Percentiles rank a stretch among this genome's conserved stretches.
Conservation (phyloP, 2,113 vertebrate species). For the Campylomormyrus numenius region DNA sequence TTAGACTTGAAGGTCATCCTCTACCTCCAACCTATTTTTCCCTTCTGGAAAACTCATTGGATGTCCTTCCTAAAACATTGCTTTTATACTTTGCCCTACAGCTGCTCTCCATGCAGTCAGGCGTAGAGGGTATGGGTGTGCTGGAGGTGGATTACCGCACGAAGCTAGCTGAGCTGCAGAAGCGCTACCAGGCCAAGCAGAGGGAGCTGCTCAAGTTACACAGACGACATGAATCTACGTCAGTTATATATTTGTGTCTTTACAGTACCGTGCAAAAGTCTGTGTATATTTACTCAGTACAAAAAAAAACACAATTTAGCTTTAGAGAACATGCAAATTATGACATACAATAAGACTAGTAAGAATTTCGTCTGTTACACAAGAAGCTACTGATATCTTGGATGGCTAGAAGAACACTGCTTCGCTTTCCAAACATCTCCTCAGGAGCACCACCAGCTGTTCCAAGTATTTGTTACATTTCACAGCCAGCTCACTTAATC, state of each 20-base stretch:
- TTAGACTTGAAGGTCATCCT: not conserved
- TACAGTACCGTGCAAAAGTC: not conserved
- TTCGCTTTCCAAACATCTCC: not conserved
- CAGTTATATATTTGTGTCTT: conserved; percentile 45
- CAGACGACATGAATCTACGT: conserved; percentile 81
- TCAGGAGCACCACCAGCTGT: too few relatives aligned
- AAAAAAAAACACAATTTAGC: not conserved
- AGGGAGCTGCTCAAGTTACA: conserved; percentile 85
- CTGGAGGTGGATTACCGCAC: conserved; percentile 88
- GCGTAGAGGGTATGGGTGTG: conserved; percentile 75
- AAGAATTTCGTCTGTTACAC: not conserved
- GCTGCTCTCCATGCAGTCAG: conserved; percentile 80
- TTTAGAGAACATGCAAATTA: not conserved
- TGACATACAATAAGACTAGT: not conserved
- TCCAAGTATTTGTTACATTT: too few relatives aligned
- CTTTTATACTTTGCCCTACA: conserved; percentile 33
- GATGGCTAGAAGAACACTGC: not conserved
- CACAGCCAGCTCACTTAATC: too few relatives aligned
- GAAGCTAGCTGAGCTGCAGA: conserved; percentile 85
- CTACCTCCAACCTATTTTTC: not conserved
- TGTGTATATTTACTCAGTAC: not conserved
- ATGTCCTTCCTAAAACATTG: not conserved
- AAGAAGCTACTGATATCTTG: not conserved
- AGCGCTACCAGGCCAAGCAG: conserved; percentile 89
- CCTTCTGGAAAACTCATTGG: conserved; percentile 1